These are phyloP conservation scores for Xestia sexstrigata DNA, from an alignment of 2,888 invertebrate species.

Conservation along the genomic window DNA sequence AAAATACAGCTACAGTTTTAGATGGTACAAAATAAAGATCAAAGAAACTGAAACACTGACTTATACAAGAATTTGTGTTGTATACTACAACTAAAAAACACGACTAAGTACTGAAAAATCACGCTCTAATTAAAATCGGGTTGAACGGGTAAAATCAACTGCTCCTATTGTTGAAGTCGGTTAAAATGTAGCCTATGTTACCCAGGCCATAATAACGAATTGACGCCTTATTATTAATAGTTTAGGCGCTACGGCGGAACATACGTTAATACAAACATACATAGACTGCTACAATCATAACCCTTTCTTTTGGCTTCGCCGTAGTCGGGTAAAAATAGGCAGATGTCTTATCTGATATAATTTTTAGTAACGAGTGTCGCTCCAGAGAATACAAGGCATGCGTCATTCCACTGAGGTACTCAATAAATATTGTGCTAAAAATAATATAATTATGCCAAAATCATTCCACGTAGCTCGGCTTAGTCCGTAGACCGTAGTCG, in stretches of 20 bases:
- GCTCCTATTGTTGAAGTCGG: no score
- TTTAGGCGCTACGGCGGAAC: no score
- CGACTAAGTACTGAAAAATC: no score
- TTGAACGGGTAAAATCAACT: no score
- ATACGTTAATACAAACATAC: no score
- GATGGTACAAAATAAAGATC: background rate
- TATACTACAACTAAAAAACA: no score
- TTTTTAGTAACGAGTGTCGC: background rate
- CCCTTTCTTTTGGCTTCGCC: no score
- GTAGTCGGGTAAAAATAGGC: background rate
- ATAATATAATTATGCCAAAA: background rate
- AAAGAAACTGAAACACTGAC: background rate
- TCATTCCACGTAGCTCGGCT: conserved; percentile 1
- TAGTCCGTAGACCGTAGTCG: background rate
- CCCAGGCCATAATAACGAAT: no score
- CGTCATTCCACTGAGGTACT: background rate
- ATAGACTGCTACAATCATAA: no score
- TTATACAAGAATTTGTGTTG: background rate
- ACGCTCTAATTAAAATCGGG: no score
- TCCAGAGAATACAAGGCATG: background rate
- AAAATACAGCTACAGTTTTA: background rate
- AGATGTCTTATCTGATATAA: background rate
- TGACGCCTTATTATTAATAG: no score
- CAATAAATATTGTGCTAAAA: background rate
- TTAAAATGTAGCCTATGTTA: no score